Conservation (phyloP, 2,113 vertebrate genomes). For the Strigops habroptila region DNA sequence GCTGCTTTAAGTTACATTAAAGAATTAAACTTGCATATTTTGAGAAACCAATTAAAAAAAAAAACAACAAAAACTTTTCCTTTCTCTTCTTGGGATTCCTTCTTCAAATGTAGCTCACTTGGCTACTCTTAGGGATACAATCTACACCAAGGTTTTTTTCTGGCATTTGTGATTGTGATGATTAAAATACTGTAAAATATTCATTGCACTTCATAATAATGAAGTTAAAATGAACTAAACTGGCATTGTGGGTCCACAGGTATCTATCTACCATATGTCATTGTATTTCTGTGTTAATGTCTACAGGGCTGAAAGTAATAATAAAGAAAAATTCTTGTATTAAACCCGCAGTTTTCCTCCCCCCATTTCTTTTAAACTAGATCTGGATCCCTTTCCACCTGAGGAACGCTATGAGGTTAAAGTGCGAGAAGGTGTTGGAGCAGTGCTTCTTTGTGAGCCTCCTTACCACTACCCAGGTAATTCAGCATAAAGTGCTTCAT, state of each 20-base stretch:
- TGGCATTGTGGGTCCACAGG: not conserved
- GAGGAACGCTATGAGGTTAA: conserved; percentile 88
- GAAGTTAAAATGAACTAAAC: not conserved
- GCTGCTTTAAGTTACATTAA: not conserved
- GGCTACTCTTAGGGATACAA: not conserved
- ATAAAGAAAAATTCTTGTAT: not conserved
- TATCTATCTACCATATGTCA: not conserved
- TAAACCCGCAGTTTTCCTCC: not conserved
- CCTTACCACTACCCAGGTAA: conserved; percentile 93
- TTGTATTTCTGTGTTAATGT: not conserved
- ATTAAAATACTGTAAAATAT: not conserved
- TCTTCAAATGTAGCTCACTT: not conserved
- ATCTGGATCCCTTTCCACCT: conserved; percentile 90
- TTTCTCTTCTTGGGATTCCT: not conserved
- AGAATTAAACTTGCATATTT: not conserved
- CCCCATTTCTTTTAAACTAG: conserved; percentile 62
- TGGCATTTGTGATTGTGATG: not conserved
- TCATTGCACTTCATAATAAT: not conserved
- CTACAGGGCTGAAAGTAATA: not conserved
- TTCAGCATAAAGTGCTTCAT: not conserved
- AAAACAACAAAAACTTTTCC: not conserved
- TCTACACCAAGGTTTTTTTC: not conserved
- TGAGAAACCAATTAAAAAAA: not conserved
- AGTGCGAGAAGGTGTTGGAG: conserved; percentile 90
- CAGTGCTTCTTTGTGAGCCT: conserved; percentile 89